Conservation (phyloP, 2,113 vertebrate species). For the Pao palembangensis region DNA sequence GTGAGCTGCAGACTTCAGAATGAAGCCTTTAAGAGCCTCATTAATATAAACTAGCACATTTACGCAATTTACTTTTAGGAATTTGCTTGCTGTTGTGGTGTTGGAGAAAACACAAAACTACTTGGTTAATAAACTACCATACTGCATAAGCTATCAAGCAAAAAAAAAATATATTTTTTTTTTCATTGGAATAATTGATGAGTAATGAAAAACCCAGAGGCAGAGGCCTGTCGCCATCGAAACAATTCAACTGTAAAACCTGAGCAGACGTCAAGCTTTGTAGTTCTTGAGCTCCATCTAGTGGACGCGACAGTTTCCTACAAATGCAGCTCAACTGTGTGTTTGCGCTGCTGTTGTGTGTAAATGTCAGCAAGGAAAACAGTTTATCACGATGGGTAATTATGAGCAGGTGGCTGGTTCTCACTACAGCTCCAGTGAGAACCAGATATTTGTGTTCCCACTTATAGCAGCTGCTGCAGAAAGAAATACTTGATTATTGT, state of each 20-base stretch:
- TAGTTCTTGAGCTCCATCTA: conserved; percentile 5
- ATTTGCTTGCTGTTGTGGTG: too few relatives aligned
- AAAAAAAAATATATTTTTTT: too few relatives aligned
- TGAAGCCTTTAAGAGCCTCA: too few relatives aligned
- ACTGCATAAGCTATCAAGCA: too few relatives aligned
- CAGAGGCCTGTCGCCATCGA: not conserved
- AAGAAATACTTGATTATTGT: too few relatives aligned
- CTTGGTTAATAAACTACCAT: not conserved
- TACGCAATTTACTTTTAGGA: too few relatives aligned
- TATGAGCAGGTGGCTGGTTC: too few relatives aligned
- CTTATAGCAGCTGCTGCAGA: too few relatives aligned
- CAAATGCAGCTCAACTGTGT: not conserved
- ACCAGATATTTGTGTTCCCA: too few relatives aligned
- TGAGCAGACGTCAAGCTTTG: not conserved
- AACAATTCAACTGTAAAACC: not conserved
- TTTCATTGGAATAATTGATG: not conserved
- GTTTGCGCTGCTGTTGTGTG: not conserved
- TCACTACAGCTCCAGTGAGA: too few relatives aligned
- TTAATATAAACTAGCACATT: too few relatives aligned
- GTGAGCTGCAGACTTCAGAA: conserved; percentile 59
- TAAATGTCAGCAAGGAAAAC: not conserved
- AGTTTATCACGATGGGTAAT: too few relatives aligned
- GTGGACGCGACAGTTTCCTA: conserved; percentile 12
- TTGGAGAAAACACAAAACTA: not conserved
- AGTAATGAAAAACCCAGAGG: not conserved